Evolutionary conservation across 2,888 invertebrate genomes (phyloP).

Genomic region (Acanthosepion pharaonis): DNA sequence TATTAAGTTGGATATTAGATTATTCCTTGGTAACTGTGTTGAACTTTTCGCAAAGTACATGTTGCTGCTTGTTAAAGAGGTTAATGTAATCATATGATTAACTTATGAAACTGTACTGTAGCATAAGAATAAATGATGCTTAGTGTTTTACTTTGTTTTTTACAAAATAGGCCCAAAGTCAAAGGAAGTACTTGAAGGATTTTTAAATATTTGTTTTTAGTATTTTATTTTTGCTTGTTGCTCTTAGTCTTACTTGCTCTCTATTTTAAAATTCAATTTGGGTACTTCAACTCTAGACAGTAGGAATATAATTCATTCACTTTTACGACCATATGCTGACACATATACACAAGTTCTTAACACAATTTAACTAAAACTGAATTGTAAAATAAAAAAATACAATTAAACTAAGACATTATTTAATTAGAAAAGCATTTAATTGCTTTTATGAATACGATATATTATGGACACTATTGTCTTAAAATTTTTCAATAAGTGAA

Average conservation of each 20-base stretch:
- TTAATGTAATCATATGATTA: not conserved
- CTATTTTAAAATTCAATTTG: not conserved
- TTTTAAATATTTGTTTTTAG: not conserved
- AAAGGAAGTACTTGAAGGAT: too few species aligned
- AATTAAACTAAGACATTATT: too few species aligned
- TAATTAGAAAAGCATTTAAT: too few species aligned
- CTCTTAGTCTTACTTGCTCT: not conserved
- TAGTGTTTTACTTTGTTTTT: not conserved
- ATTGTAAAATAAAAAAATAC: too few species aligned
- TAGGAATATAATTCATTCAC: too few species aligned
- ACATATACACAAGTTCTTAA: too few species aligned
- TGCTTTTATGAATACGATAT: too few species aligned
- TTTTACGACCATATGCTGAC: too few species aligned
- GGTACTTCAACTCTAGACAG: not conserved
- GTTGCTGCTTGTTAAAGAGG: conserved; percentile 4
- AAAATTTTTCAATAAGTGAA: too few species aligned
- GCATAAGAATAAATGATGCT: not conserved
- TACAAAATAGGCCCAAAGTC: not conserved
- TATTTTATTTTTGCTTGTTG: not conserved
- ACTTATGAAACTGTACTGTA: not conserved
- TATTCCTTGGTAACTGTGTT: not conserved
- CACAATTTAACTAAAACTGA: too few species aligned
- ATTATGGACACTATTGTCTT: too few species aligned
- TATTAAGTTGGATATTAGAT: not conserved
- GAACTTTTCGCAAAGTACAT: not conserved